Evolutionary conservation across 2,888 invertebrate genomes (phyloP).

Genomic region (Hypsopygia costalis): DNA sequence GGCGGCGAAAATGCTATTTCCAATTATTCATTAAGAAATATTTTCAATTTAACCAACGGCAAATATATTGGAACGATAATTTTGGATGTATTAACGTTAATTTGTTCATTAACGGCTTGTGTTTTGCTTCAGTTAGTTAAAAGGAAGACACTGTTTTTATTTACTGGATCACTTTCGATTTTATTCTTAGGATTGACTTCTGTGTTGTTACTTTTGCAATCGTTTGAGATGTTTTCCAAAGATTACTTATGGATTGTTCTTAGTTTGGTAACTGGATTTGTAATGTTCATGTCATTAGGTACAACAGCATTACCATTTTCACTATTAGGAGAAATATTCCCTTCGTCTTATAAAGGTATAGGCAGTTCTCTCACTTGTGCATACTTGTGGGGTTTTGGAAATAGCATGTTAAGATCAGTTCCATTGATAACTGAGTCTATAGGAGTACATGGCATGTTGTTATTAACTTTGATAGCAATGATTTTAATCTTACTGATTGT

Average conservation of each 20-base stretch:
- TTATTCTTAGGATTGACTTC: constrained; percentile 21
- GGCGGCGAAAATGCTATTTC: constrained; percentile 22
- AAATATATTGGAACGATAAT: constrained; percentile 28
- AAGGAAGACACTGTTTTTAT: constrained; percentile 24
- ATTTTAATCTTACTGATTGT: constrained; percentile 16
- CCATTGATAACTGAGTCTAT: constrained; percentile 17
- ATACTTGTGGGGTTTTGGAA: constrained; percentile 28
- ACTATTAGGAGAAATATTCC: constrained; percentile 27
- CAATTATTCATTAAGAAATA: constrained; percentile 21
- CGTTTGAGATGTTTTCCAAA: constrained; percentile 20
- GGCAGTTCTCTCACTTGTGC: constrained; percentile 30
- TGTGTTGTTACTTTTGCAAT: constrained; percentile 21
- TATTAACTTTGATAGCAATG: constrained; percentile 18
- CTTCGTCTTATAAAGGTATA: constrained; percentile 26
- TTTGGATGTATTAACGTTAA: constrained; percentile 23
- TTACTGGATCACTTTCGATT: constrained; percentile 24
- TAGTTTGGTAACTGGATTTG: constrained; percentile 22
- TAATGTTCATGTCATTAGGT: constrained; percentile 29
- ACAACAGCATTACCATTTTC: constrained; percentile 27
- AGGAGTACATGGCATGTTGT: constrained; percentile 19
- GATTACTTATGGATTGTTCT: constrained; percentile 26
- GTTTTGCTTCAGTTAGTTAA: constrained; percentile 24
- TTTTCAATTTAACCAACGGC: constrained; percentile 24
- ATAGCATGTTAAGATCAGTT: constrained; percentile 20
- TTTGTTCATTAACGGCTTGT: constrained; percentile 27